Percentiles rank a stretch among this genome's conserved stretches.
Evolutionary conservation across 2,888 invertebrate species (phyloP).

Genomic region (Pristionchus mayeri): DNA sequence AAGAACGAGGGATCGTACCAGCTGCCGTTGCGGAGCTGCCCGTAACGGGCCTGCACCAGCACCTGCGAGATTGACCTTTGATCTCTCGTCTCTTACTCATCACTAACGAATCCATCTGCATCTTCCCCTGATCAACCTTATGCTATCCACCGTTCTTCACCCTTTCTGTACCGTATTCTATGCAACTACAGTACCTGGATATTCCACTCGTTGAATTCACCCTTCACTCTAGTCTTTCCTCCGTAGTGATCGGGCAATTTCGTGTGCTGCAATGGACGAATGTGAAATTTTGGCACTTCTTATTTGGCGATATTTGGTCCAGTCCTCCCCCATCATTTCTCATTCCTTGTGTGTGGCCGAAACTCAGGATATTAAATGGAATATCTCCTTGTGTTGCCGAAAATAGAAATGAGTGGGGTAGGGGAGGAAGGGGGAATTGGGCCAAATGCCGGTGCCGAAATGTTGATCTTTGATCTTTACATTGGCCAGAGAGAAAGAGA

Average conservation of each 20-base stretch:
- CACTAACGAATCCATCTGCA: neutral
- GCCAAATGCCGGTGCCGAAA: too few relatives aligned
- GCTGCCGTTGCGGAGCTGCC: neutral
- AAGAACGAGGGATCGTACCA: slow-evolving; percentile 11
- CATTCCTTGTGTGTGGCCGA: too few relatives aligned
- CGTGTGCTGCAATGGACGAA: too few relatives aligned
- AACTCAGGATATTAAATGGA: too few relatives aligned
- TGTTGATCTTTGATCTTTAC: too few relatives aligned
- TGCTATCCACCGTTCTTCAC: neutral
- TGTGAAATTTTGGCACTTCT: too few relatives aligned
- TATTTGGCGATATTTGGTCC: too few relatives aligned
- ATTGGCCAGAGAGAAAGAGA: too few relatives aligned
- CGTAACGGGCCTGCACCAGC: neutral
- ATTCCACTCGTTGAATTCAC: neutral
- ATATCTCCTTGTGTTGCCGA: too few relatives aligned
- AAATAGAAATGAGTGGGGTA: too few relatives aligned
- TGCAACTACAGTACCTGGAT: neutral
- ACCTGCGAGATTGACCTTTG: slow-evolving; percentile 8
- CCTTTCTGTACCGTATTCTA: neutral
- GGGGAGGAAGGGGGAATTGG: too few relatives aligned
- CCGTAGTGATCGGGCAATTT: neutral
- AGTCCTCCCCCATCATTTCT: too few relatives aligned
- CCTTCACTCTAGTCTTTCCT: neutral
- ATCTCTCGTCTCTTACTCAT: neutral
- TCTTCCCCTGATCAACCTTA: neutral